Evolutionary conservation across 23 tunicate genomes (phyloP).

Genomic region (Aplidium turbinatum): DNA sequence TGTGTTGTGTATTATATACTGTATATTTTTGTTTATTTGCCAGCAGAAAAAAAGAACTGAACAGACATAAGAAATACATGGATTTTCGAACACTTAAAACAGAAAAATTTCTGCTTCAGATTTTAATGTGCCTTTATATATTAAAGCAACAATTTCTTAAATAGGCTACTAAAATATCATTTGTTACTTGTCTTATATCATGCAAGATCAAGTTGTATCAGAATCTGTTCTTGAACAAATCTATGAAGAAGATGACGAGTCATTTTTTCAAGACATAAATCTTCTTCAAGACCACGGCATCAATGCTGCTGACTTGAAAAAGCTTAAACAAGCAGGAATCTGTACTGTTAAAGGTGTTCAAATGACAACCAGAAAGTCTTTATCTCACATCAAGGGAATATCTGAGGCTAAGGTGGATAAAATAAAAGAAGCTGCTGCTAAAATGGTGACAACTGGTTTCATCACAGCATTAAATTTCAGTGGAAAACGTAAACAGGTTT

Average conservation of each 20-base stretch:
- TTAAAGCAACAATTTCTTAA: no score
- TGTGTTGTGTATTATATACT: no score
- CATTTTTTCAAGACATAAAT: slow-evolving; percentile 77
- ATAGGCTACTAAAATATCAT: no score
- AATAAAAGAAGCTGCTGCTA: slow-evolving; percentile 91
- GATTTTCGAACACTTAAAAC: no score
- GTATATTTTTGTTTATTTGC: no score
- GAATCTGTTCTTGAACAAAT: slow-evolving; percentile 9
- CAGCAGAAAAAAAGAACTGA: no score
- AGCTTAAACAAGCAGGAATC: slow-evolving; percentile 84
- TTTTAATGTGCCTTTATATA: no score
- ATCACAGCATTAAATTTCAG: slow-evolving; percentile 83
- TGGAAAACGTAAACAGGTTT: slow-evolving; percentile 77
- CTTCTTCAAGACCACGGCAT: slow-evolving; percentile 87
- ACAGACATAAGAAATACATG: no score
- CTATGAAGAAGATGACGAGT: slow-evolving; percentile 63
- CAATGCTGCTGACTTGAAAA: slow-evolving; percentile 92
- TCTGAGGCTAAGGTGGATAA: slow-evolving; percentile 99
- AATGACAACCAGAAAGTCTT: slow-evolving; percentile 86
- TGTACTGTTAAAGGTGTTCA: slow-evolving; percentile 97
- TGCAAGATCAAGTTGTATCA: slow-evolving; percentile 72
- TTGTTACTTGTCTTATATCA: neutral
- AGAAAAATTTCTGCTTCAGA: no score
- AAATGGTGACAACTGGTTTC: slow-evolving; percentile 82
- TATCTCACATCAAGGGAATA: slow-evolving; percentile 92